Evolutionary conservation across 2,113 vertebrate genomes (phyloP).

Genomic region (Pterophyllum scalare): DNA sequence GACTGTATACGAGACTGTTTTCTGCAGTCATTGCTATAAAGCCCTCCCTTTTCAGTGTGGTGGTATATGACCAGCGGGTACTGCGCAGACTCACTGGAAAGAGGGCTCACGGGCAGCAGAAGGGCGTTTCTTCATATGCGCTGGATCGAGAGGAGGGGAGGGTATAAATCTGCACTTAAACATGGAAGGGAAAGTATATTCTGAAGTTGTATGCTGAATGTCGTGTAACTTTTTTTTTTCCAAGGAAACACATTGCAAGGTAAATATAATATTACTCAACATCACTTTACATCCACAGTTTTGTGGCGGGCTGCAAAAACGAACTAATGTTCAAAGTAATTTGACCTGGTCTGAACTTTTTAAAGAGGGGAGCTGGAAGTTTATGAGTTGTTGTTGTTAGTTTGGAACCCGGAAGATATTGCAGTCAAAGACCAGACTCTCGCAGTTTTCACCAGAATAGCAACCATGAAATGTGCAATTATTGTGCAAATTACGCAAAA

Average conservation of each 20-base stretch:
- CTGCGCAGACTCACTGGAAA: slow-evolving; percentile 45
- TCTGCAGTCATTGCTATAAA: background rate
- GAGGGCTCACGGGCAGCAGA: background rate
- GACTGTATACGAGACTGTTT: too few relatives aligned
- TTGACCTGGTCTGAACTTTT: background rate
- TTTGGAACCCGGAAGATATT: background rate
- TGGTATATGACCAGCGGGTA: background rate
- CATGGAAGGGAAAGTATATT: slow-evolving; percentile 36
- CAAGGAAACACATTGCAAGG: slow-evolving; percentile 13
- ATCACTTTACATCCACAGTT: background rate
- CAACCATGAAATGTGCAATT: background rate
- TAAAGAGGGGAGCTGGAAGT: background rate
- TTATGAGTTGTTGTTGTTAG: background rate
- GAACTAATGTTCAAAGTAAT: background rate
- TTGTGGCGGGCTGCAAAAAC: background rate
- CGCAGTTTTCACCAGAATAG: background rate
- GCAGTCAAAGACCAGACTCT: background rate
- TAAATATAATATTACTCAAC: slow-evolving; percentile 24
- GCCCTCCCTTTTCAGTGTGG: background rate
- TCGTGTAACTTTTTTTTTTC: background rate
- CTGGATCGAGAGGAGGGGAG: background rate
- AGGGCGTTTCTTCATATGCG: slow-evolving; percentile 49
- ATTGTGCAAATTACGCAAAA: background rate
- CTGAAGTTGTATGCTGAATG: slow-evolving; percentile 3
- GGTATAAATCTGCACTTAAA: slow-evolving; percentile 26